phyloP scores from a whole-genome alignment of 2,888 invertebrate genomes.

The Epirrhoe tristata region DNA sequence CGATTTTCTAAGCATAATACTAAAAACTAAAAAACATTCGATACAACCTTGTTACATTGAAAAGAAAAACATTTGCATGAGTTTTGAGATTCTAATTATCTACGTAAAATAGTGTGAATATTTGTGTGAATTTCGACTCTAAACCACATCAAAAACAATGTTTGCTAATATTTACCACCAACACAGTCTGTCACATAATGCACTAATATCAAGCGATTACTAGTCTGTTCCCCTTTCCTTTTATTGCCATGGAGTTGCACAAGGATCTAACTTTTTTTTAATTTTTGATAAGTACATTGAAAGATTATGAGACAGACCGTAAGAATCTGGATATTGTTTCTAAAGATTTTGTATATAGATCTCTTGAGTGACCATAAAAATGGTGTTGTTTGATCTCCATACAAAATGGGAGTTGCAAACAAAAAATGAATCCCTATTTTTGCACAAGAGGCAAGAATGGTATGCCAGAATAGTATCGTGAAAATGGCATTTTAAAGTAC shows the following conservation, averaged over 20 bases:
- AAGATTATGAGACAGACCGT: not conserved
- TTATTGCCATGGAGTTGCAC: not conserved
- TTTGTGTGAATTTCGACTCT: conserved; percentile 41
- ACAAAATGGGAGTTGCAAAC: not conserved
- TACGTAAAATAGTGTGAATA: conserved; percentile 39
- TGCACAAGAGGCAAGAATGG: no score
- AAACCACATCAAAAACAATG: conserved; percentile 46
- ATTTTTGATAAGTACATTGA: no score
- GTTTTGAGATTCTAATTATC: conserved; percentile 39
- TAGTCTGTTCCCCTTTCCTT: no score
- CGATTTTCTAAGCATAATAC: conserved; percentile 71
- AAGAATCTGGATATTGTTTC: not conserved
- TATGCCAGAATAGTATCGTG: no score
- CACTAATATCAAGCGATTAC: not conserved
- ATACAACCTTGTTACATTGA: conserved; percentile 46
- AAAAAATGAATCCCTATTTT: no score
- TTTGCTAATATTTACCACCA: not conserved
- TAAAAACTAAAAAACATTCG: conserved; percentile 53
- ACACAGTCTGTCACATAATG: not conserved
- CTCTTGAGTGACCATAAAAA: not conserved
- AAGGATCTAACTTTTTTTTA: not conserved
- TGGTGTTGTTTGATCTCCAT: not conserved
- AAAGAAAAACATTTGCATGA: conserved; percentile 46
- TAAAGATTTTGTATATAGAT: not conserved
- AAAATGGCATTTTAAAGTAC: no score